These are phyloP conservation scores for Oxygymnocypris stewartii DNA, from an alignment of 2,113 vertebrate species.

Conservation along the genomic window DNA sequence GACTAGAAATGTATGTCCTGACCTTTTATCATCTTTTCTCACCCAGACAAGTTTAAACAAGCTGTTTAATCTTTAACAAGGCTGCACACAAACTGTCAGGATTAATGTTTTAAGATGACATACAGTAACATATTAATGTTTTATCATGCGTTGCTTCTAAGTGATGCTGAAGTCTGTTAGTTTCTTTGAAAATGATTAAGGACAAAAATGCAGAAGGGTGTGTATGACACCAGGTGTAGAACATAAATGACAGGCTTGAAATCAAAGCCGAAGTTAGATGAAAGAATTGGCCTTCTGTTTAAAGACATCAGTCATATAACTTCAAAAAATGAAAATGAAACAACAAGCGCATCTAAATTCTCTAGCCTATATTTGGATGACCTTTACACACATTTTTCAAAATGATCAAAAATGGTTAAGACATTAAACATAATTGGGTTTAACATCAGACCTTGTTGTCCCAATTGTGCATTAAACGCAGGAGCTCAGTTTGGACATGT, in stretches of 20 bases:
- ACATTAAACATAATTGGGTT: neutral
- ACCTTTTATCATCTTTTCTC: neutral
- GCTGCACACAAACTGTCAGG: neutral
- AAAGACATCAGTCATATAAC: too few species aligned
- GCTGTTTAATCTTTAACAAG: neutral
- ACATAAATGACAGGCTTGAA: neutral
- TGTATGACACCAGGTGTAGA: neutral
- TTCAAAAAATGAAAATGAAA: neutral
- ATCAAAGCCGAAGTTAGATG: neutral
- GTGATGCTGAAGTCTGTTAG: neutral
- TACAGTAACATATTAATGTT: neutral
- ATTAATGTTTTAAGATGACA: neutral
- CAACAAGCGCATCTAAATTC: neutral
- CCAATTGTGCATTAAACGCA: neutral
- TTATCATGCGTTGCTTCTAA: neutral
- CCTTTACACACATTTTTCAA: neutral
- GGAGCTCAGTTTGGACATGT: neutral
- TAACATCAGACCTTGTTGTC: neutral
- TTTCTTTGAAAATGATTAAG: neutral
- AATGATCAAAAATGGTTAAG: neutral
- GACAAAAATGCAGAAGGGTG: neutral
- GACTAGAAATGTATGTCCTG: neutral
- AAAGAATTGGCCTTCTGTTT: neutral
- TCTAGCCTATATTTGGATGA: neutral
- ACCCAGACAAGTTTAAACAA: neutral